A percentile compares a stretch with the other conserved stretches of the same genome.
Evolutionary conservation across 2,797 vertebrate species (phyloP).

Genomic region (Monodelphis domestica): DNA sequence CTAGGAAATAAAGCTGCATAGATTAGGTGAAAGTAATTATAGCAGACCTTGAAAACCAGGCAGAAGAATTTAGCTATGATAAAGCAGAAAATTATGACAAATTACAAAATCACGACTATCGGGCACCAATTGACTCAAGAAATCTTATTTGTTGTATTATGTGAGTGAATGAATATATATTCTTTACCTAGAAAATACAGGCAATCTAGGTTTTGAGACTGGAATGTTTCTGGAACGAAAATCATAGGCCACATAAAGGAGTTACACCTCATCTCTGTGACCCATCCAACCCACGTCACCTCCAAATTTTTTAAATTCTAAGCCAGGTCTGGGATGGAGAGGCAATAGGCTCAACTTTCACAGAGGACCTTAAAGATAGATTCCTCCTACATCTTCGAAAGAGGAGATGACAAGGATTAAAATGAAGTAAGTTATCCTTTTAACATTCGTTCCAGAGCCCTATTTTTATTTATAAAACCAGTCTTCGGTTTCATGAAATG

Average conservation of each 20-base stretch:
- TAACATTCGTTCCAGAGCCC: slow-evolving; percentile 30
- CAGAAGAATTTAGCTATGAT: not conserved
- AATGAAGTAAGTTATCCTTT: slow-evolving; percentile 2
- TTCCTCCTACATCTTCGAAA: not conserved
- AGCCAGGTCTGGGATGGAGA: not conserved
- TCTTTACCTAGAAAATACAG: not conserved
- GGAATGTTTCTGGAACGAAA: not conserved
- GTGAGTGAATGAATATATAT: not conserved
- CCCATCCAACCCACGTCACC: not conserved
- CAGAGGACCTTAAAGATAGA: not conserved
- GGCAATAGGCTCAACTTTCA: not conserved
- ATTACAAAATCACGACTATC: not conserved
- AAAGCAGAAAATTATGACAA: not conserved
- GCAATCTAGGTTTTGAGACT: not conserved
- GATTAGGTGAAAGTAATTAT: slow-evolving; percentile 1
- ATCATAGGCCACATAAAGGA: not conserved
- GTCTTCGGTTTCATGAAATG: not conserved
- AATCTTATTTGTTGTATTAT: not conserved
- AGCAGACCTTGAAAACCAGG: slow-evolving; percentile 4
- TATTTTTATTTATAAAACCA: not conserved
- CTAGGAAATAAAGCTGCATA: slow-evolving; percentile 3
- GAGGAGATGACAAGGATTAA: not conserved
- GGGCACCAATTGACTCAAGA: not conserved
- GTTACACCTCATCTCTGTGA: not conserved
- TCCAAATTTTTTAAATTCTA: not conserved